Conservation (phyloP, 2,888 invertebrate genomes). For the Phymatocera aterrima region DNA sequence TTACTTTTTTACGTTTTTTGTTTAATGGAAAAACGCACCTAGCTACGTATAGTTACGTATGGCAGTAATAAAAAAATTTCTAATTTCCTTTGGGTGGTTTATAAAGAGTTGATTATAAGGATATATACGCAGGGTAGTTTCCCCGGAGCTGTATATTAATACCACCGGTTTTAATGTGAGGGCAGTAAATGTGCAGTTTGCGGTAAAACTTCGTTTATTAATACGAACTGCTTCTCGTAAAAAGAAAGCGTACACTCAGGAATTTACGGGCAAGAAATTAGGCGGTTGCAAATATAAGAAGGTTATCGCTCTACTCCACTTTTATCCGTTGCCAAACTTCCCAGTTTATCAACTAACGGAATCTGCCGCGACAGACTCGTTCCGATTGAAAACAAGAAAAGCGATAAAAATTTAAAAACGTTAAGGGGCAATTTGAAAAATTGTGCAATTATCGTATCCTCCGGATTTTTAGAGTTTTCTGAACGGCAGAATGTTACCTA, state of each 20-base stretch:
- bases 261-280: conserved; percentile 37
- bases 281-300: conserved; percentile 32
- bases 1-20: background rate
- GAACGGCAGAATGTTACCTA: no score
- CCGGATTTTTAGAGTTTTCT: no score
- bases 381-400: no score
- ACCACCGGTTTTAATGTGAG: conserved; percentile 62
- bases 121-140: background rate
- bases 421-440: no score
- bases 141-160: conserved; percentile 61
- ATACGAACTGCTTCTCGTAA: conserved; percentile 66
- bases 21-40: background rate
- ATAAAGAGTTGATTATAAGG: conserved; percentile 26
- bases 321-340: background rate
- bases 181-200: conserved; percentile 53
- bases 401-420: no score
- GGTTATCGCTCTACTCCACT: conserved; percentile 30
- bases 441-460: no score
- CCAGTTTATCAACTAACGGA: no score
- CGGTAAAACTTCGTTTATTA: conserved; percentile 66
- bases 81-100: conserved; percentile 38
- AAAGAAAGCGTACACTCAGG: conserved; percentile 45
- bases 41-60: no score
- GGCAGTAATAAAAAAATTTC: background rate
- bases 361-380: background rate